A percentile compares a stretch with the other conserved stretches of the same genome.
Evolutionary conservation across 2,888 invertebrate species (phyloP).

Genomic region (Drosophila picticornis): DNA sequence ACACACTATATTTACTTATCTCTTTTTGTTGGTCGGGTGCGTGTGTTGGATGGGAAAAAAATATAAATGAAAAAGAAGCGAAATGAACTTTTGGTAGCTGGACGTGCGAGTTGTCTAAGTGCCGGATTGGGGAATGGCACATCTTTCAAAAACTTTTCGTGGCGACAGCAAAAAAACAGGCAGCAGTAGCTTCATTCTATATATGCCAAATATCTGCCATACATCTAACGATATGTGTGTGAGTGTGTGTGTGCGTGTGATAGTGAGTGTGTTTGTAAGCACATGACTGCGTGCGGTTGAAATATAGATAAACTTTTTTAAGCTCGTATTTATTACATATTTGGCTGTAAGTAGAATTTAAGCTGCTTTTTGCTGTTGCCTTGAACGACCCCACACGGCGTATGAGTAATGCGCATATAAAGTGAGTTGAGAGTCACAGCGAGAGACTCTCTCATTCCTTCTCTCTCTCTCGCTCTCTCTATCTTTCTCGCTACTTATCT

Average conservation of each 20-base stretch:
- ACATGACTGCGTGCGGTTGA: conserved; percentile 78
- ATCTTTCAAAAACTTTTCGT: conserved; percentile 75
- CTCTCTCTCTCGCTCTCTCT: neutral
- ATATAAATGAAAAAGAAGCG: conserved; percentile 34
- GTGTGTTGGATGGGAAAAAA: conserved; percentile 31
- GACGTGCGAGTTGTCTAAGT: conserved; percentile 73
- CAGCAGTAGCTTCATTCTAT: conserved; percentile 44
- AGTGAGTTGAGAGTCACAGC: conserved; percentile 15
- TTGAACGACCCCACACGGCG: conserved; percentile 45
- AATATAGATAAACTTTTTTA: conserved; percentile 81
- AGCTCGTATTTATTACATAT: conserved; percentile 81
- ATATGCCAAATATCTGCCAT: conserved; percentile 51
- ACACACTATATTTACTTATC: conserved; percentile 65
- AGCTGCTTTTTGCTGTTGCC: conserved; percentile 68
- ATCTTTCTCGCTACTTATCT: neutral
- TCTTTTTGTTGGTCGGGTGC: conserved; percentile 27
- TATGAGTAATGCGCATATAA: conserved; percentile 67
- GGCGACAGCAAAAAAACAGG: conserved; percentile 75
- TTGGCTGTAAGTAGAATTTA: conserved; percentile 81
- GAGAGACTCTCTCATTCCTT: neutral
- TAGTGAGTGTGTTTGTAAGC: conserved; percentile 40
- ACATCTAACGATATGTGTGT: conserved; percentile 7
- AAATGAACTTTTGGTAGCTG: conserved; percentile 73
- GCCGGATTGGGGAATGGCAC: conserved; percentile 57
- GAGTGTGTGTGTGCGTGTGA: conserved; percentile 29